These are phyloP conservation scores for Teleogryllus oceanicus DNA, from an alignment of 2,888 invertebrate genomes.

Conservation along the genomic window DNA sequence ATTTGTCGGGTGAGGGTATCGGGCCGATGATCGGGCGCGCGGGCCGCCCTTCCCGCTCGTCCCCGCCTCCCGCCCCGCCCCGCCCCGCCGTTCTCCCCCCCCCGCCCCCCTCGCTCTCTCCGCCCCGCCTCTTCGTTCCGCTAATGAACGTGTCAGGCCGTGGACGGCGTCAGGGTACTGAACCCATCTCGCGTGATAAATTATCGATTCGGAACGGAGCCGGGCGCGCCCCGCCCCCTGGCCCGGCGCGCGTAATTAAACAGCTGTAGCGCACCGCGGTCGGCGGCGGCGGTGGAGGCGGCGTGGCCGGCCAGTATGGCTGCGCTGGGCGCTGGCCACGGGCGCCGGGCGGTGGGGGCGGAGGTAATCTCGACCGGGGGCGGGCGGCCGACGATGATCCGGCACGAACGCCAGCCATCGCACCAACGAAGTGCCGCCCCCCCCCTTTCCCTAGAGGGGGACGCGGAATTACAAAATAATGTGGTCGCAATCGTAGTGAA, in stretches of 20 bases:
- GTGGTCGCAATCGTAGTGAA: too few species aligned
- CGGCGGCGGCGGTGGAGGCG: not conserved
- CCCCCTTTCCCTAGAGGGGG: too few species aligned
- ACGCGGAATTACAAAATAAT: too few species aligned
- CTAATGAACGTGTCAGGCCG: conserved; percentile 10
- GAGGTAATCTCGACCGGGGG: not conserved
- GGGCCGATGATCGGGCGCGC: not conserved
- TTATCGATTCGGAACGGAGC: conserved; percentile 28
- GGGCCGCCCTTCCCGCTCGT: not conserved
- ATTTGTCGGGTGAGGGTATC: conserved; percentile 1
- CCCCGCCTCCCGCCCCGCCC: not conserved
- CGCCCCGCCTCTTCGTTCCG: conserved; percentile 18
- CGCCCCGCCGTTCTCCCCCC: conserved; percentile 3
- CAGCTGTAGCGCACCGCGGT: conserved; percentile 6
- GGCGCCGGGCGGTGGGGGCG: not conserved
- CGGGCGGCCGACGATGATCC: not conserved
- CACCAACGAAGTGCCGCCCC: too few species aligned
- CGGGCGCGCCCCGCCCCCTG: conserved; percentile 10
- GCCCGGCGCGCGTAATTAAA: conserved; percentile 20
- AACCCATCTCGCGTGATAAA: conserved; percentile 32
- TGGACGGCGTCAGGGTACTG: conserved; percentile 28
- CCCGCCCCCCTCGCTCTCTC: conserved; percentile 12
- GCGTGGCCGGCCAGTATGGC: too few species aligned
- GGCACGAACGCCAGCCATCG: too few species aligned
- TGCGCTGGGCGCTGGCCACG: not conserved